Evolutionary conservation across 2,888 invertebrate species (phyloP).

Genomic region (Andrena praecox): DNA sequence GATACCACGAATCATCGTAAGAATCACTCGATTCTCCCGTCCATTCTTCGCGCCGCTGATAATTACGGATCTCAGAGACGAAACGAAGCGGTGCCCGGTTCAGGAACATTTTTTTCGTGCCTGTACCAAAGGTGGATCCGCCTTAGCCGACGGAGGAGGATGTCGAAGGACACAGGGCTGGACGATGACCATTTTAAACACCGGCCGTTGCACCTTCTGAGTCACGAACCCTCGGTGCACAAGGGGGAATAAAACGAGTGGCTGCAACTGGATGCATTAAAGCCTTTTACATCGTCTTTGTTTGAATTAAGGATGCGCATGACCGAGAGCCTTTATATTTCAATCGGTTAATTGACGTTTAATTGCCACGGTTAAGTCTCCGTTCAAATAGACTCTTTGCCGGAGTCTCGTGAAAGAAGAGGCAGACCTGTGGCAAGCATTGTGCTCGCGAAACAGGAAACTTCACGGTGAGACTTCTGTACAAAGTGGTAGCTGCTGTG

Average conservation of each 20-base stretch:
- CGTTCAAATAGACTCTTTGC: slow-evolving; percentile 9
- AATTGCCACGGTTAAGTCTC: slow-evolving; percentile 28
- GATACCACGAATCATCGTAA: not conserved
- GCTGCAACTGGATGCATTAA: slow-evolving; percentile 20
- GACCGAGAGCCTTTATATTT: slow-evolving; percentile 31
- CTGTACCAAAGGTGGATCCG: slow-evolving; percentile 45
- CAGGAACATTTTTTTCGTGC: slow-evolving; percentile 27
- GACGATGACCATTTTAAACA: slow-evolving; percentile 51
- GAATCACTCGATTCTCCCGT: slow-evolving; percentile 9
- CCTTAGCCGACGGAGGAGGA: slow-evolving; percentile 39
- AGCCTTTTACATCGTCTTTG: slow-evolving; percentile 28
- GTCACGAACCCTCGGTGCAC: slow-evolving; percentile 13
- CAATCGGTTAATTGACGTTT: slow-evolving; percentile 44
- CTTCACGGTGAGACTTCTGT: not conserved
- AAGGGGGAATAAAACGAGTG: slow-evolving; percentile 42
- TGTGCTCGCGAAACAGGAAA: not conserved
- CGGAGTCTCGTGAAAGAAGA: not conserved
- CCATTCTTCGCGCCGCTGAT: not conserved
- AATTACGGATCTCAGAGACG: slow-evolving; percentile 1
- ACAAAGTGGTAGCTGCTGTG: too few species aligned
- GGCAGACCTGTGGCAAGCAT: not conserved
- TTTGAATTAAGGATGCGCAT: slow-evolving; percentile 15
- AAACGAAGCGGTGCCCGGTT: slow-evolving; percentile 23
- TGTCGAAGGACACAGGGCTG: slow-evolving; percentile 65
- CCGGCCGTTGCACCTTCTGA: slow-evolving; percentile 66